Base-by-base conservation (phyloP, 2,888 invertebrate species). In the Bembecia ichneumoniformis region DNA sequence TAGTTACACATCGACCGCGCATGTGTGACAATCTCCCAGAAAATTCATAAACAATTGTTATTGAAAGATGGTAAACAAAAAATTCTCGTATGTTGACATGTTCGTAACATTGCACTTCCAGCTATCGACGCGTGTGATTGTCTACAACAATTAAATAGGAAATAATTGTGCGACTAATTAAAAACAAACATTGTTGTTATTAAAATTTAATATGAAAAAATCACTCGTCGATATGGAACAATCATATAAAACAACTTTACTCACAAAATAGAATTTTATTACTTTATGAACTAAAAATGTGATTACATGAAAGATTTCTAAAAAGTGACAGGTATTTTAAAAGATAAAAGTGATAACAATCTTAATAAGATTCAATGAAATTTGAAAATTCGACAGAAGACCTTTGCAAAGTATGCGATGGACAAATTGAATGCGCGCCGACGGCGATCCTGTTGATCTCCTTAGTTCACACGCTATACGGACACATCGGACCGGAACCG, bases 391-490 rank as follows among this genome's bases (percentile, higher is more conserved):
- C 73, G 47, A 82, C 83, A 52, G 77, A 81, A 52, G 84, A 86
- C 50, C 69, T 86, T 35, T 86, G 87, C 62, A 79, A 71, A 57
- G 68, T 82, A 59, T 87, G 86, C 70, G 87, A 87, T 52, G 87
- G 86, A 40, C 65, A 77, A 56, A 71, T 84, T 17, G 87, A 87
- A 56, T 87, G 86, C 53, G 86, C 87, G 0, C 86, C 86, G 0
- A 86, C 86, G 0, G 87, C 87, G 7, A 79, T 87, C 13, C 77
- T 87, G 0, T 68, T 87, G 0, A 82, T 87, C 40, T 73, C 84
- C 0, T 60, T 87, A 5, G 76, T 87, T 1, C 83, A 87, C 51
- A 81, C 86, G 0, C 54, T 87, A 3, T 87, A 82, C 51, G 87
- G 86, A 0, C 72, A 79, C 47, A 70, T 86, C 13, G 77, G 77